Evolutionary conservation across 2,888 invertebrate genomes (phyloP), one percentile per base, ranked within the genome.

Genomic region (Calameuta pallipes): DNA sequence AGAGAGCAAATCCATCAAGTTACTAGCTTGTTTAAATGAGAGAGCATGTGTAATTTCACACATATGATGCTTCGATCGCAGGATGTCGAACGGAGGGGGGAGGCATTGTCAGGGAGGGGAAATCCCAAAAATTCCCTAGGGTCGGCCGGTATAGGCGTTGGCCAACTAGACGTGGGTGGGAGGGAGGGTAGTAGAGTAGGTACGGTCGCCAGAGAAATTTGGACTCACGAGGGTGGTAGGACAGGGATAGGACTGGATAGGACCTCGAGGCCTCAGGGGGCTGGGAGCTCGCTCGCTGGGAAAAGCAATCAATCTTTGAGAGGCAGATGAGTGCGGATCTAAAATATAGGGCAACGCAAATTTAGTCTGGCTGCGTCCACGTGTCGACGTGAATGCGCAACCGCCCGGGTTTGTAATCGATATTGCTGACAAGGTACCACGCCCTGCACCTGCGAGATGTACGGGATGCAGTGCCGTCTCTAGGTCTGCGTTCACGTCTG

Each of bases 351-450:
- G 87, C 90, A 90, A 89, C 89, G 88, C 89, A 90, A 90, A 90
- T 90, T 90, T 89, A 89, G 90, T 89, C 90, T 88, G 88, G 87
- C 88, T 87, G 85, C 86, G 87, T 88, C 90, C 90, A 90, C 90
- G 90, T 90, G 90, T 89, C 89, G 90, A 88, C 89, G 89, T 87
- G 89, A 90, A 90, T 90, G 90, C 90, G 90, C 90, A 90, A 90
- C 90, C 90, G 90, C 90, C 88, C 88, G 87, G 88, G 87, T 89
- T 56, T 89, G 90, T 89, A 90, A 90, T 90, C 90, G 90, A 90
- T 90, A 90, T 90, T 90, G 90, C 89, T 90, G 90, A 89, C 90
- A 90, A 90, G 90, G 90, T 90, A 90, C 90, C 90, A 90, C 90
- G 90, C 90, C 90, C 90, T 90, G 89, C 89, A 90, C 89, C 90